Evolutionary conservation across 2,888 invertebrate genomes (phyloP).

Genomic region (Anthrax anthrax): DNA sequence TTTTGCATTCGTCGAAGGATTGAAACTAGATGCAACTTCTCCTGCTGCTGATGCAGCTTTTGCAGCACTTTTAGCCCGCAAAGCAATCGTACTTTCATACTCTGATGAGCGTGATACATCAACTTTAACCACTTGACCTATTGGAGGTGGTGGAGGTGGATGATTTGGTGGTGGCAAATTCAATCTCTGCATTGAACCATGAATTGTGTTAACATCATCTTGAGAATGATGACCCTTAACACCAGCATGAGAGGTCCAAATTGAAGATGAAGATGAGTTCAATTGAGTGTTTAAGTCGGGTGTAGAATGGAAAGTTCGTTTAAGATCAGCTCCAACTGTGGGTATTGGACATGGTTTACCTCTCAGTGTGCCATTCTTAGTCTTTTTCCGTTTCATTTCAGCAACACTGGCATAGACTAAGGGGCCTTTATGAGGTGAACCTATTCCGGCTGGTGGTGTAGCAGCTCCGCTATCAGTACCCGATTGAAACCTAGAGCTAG

Average conservation of each 20-base stretch:
- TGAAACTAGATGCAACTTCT: constrained; percentile 70
- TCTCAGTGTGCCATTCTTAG: constrained; percentile 31
- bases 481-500: constrained; percentile 59
- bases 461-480: constrained; percentile 40
- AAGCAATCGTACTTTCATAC: constrained; percentile 33
- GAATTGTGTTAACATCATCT: constrained; percentile 47
- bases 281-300: constrained; percentile 55
- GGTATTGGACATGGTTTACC: constrained; percentile 34
- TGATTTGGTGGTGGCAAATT: constrained; percentile 64
- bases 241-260: constrained; percentile 23
- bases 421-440: constrained; percentile 48
- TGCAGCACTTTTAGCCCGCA: constrained; percentile 28
- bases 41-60: constrained; percentile 13
- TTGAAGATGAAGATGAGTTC: constrained; percentile 29
- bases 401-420: constrained; percentile 85
- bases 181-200: constrained; percentile 33
- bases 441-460: constrained; percentile 42
- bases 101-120: constrained; percentile 41
- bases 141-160: constrained; percentile 67
- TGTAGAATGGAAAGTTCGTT: constrained; percentile 79
- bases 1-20: constrained; percentile 71
- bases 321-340: constrained; percentile 37
- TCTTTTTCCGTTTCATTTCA: constrained; percentile 76
- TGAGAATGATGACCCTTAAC: constrained; percentile 51
- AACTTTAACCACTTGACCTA: constrained; percentile 55